Evolutionary conservation across 2,113 vertebrate genomes (phyloP), one percentile per base, ranked within the genome.

Genomic region (Nestor notabilis): DNA sequence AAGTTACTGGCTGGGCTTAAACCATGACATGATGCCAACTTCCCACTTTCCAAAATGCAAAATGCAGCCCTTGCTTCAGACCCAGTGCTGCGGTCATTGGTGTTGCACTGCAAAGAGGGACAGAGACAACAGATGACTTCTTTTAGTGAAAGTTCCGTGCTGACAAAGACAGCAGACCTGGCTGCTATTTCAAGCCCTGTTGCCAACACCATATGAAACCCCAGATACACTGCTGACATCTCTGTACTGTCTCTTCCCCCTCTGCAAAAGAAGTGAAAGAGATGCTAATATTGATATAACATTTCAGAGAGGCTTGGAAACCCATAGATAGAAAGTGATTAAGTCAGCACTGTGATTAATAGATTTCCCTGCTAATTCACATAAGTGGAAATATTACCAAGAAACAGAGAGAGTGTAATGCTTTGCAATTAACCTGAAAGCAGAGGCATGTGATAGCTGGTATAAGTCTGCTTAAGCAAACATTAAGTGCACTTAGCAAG

Each of bases 1-100:
- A n/a, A n/a, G n/a, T n/a, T n/a, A n/a, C n/a, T n/a, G n/a, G n/a
- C n/a, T n/a, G n/a, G n/a, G n/a, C n/a, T n/a, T n/a, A n/a, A n/a
- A n/a, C n/a, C n/a, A n/a, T n/a, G n/a, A n/a, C n/a, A n/a, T 17
- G 37, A 8, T 2, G 8, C 7, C 18, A 17, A 17, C 28, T 31
- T 18, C 43, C 28, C 17, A 19, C 5, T 11, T n/a, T 29, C 37
- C 21, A n/a, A 7, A 63, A 15, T 3, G 17, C 76, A 35, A 21
- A 47, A 18, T 3, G 2, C 43, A 71, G 65, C 43, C 35, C 0
- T 1, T 21, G 35, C 47, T 17, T 11, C 41, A n/a, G 58, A 50
- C 6, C 6, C 1, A 2, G 7, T 6, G 23, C 2, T 37, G 37
- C 1, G 1, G 35, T 5, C 25, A 19, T 4, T 33, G 43, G 8